Conservation (phyloP, 2,113 vertebrate genomes). For the Malurus elegans region DNA sequence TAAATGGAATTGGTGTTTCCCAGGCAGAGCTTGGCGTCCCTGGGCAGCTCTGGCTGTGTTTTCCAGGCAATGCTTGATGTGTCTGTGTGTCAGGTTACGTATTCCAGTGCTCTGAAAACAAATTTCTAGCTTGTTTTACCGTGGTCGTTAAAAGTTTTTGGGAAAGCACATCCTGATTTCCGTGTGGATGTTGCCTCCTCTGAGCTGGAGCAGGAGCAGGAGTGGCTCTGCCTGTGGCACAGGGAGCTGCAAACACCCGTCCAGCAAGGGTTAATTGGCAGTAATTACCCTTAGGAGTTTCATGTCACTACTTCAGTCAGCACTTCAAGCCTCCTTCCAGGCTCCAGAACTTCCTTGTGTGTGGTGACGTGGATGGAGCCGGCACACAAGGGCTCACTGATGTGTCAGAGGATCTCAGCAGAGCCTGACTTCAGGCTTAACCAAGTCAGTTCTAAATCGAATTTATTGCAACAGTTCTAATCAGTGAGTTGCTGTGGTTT, state of each 20-base stretch:
- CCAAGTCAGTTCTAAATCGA: background rate
- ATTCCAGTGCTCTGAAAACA: background rate
- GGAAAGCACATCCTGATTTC: rapidly evolving
- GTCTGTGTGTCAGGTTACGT: rapidly evolving
- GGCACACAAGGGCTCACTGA: rapidly evolving
- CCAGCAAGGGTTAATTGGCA: background rate
- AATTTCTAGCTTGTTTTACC: background rate
- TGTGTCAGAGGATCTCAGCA: background rate
- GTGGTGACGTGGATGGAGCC: background rate
- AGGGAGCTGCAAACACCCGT: background rate
- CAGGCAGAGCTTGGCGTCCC: background rate
- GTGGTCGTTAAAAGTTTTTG: rapidly evolving
- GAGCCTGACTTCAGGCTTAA: background rate
- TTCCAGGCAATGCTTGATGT: rapidly evolving
- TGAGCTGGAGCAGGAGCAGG: background rate
- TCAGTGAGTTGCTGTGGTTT: background rate
- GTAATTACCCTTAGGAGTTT: background rate
- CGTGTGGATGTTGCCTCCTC: background rate
- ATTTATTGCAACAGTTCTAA: background rate
- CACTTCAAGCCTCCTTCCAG: background rate
- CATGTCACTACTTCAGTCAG: background rate
- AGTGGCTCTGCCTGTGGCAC: background rate
- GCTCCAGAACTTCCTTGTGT: background rate
- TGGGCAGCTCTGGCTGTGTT: too few species aligned
- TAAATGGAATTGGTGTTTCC: background rate